phyloP scores from a whole-genome alignment of 2,888 invertebrate genomes.

The Troglohyphantes excavatus region DNA sequence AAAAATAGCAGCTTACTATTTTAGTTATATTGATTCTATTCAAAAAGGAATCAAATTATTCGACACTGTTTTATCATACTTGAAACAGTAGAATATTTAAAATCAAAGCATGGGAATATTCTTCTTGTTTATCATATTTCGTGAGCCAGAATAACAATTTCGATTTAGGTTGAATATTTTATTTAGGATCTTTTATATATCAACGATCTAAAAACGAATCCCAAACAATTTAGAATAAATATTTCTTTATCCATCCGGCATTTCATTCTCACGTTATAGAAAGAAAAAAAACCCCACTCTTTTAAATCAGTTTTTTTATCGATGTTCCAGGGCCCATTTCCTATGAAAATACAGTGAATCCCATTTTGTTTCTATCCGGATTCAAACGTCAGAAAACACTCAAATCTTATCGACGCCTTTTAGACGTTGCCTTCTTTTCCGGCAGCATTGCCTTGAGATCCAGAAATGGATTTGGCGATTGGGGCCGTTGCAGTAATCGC shows the following conservation, averaged over 20 bases:
- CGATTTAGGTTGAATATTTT: background rate
- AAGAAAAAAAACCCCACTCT: background rate
- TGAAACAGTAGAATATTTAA: background rate
- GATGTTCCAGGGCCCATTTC: conserved; percentile 16
- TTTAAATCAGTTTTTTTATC: background rate
- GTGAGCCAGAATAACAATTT: background rate
- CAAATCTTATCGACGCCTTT: conserved; percentile 67
- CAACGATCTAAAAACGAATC: background rate
- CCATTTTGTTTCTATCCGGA: conserved; percentile 60
- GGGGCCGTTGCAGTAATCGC: conserved; percentile 53
- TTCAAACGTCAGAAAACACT: conserved; percentile 70
- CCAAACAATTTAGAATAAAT: background rate
- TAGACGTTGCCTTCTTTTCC: conserved; percentile 46
- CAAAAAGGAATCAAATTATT: too few species aligned
- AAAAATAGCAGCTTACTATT: too few species aligned
- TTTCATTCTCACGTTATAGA: background rate
- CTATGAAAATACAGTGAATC: conserved; percentile 32
- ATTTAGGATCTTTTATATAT: background rate
- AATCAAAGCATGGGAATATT: background rate
- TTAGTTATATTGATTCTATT: too few species aligned
- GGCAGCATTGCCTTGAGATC: conserved; percentile 4
- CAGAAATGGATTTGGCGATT: conserved; percentile 47
- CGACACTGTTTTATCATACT: too few species aligned
- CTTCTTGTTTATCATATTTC: background rate
- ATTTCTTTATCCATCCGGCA: background rate